Base-by-base conservation (phyloP, 2,888 invertebrate species). In the Hanleya hanleyi region DNA sequence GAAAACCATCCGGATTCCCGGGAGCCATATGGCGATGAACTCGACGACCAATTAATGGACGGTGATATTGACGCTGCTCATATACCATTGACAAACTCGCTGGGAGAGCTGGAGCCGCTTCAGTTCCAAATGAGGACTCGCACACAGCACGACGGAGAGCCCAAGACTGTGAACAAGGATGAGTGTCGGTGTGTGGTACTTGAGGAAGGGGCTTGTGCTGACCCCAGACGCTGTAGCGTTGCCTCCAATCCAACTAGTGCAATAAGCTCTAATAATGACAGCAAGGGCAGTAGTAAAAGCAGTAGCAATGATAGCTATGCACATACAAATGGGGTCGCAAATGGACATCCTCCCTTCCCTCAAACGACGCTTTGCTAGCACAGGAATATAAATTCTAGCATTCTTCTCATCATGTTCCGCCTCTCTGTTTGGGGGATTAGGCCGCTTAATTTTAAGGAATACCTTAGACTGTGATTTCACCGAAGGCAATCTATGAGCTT, bases 271-370 rank as follows among this genome's bases (percentile, higher is more conserved):
- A 86, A 83, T 75, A 86, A 86, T 70, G 87, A 84, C 33, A 87
- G 87, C 74, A 87, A 87, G 71, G 87, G 82, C 67, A 87, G 87
- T 74, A 86, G 83, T 78, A 87, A 87, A 77, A 88, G 87, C 75
- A 84, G 84, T 62, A 83, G 78, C 57, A n/a, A n/a, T n/a, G 83
- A 83, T 75, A 84, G 84, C 73, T 84, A 84, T 72, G 82, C 84
- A 74, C 84, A 81, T 69, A 82, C 84, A 74, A 88, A 88, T 72
- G 88, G 88, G 71, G 73, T 88, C 41, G 84, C 86, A n/a, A 88
- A 88, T 74, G 88, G 88, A 65, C 87, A 88, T 78, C 80, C 84
- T 69, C 82, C 64, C 15, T 35, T 64, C 29, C 26, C 38, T 36
- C 64, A 64, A 35, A 36, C 64, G 22, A 64, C 64, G 18, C n/a